A percentile compares a stretch with the other conserved stretches of the same genome.
phyloP scores from a whole-genome alignment of 2,888 invertebrate species.

The Hartigia nigra region DNA sequence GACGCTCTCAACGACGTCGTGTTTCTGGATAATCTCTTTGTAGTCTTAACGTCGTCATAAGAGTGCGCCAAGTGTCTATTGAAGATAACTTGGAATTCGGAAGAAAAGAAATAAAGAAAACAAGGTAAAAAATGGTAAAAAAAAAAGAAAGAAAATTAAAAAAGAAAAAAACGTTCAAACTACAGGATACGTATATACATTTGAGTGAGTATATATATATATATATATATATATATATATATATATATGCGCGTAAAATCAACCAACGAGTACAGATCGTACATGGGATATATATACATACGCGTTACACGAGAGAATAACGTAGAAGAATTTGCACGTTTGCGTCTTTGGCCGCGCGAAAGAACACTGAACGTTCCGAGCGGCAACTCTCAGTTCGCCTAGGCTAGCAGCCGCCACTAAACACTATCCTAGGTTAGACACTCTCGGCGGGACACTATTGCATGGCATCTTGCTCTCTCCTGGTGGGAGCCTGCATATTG shows the following conservation, averaged over 20 bases:
- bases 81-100: neutral
- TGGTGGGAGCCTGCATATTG: slow-evolving; percentile 25
- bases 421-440: slow-evolving; percentile 62
- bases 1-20: neutral
- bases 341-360: slow-evolving; percentile 40
- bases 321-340: slow-evolving; percentile 3
- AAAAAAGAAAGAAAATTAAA: neutral
- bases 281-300: neutral
- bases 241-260: neutral
- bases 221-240: neutral
- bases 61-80: neutral
- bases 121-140: too few species aligned
- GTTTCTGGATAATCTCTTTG: neutral
- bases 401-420: slow-evolving; percentile 61
- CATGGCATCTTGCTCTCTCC: slow-evolving; percentile 38
- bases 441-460: slow-evolving; percentile 47
- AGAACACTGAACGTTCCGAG: slow-evolving; percentile 58
- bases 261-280: neutral
- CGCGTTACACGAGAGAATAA: neutral
- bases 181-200: neutral
- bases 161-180: neutral
- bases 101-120: neutral
- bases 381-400: slow-evolving; percentile 58
- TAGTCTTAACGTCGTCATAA: neutral
- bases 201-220: too few species aligned